Percentiles rank a stretch among this genome's conserved stretches.
Conservation (phyloP, 1,140 invertebrate genomes). For the Magallana ariakensis region DNA sequence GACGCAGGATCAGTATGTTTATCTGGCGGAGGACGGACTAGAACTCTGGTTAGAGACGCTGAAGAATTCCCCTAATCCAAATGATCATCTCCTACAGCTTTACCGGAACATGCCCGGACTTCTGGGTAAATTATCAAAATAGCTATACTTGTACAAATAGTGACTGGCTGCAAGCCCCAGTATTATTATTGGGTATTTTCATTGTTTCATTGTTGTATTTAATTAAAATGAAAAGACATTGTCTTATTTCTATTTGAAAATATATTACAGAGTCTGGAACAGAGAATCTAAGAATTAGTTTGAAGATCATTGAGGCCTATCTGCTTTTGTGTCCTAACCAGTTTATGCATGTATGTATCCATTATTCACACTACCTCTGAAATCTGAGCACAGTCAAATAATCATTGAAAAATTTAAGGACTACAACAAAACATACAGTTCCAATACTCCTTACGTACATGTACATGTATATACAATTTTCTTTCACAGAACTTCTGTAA, state of each 20-base stretch:
- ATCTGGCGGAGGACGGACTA: conserved; percentile 94
- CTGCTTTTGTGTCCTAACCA: conserved; percentile 89
- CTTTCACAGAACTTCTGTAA: conserved; percentile 82
- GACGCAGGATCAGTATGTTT: conserved; percentile 89
- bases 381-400: too few species aligned
- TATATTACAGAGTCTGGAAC: conserved; percentile 86
- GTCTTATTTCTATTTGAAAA: background rate
- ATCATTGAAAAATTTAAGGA: too few species aligned
- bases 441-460: too few species aligned
- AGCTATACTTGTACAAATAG: background rate
- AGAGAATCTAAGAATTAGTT: conserved; percentile 88
- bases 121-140: conserved; percentile 83
- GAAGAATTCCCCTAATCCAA: conserved; percentile 84
- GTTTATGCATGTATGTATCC: conserved; percentile 84
- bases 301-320: conserved; percentile 91
- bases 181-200: background rate
- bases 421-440: too few species aligned
- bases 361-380: conserved; percentile 81
- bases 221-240: too few species aligned
- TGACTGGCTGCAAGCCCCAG: background rate
- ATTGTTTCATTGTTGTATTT: background rate
- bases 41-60: conserved; percentile 93
- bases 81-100: conserved; percentile 84
- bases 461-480: too few species aligned
- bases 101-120: conserved; percentile 88